Conservation (phyloP, 2,113 vertebrate genomes). For the Gnathonemus longibarbis region DNA sequence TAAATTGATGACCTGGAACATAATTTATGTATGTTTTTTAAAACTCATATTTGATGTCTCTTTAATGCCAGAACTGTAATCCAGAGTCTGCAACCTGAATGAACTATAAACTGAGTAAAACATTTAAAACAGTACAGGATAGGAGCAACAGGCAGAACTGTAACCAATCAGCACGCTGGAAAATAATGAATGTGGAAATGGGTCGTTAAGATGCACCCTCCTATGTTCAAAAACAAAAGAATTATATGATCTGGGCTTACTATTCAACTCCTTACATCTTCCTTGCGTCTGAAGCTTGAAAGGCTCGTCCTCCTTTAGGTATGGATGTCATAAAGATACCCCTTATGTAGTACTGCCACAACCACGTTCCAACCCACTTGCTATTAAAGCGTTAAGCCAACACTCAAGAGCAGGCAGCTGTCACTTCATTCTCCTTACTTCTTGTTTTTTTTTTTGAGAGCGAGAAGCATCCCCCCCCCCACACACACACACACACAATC, state of each 20-base stretch:
- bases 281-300: not conserved
- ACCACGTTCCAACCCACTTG: not conserved
- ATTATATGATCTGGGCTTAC: not conserved
- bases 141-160: not conserved
- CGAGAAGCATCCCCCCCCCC: not conserved
- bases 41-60: not conserved
- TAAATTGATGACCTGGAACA: not conserved
- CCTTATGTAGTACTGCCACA: not conserved
- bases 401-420: slow-evolving; percentile 1
- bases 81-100: not conserved
- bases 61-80: not conserved
- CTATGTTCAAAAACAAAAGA: not conserved
- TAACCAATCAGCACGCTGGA: not conserved
- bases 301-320: not conserved
- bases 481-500: not conserved
- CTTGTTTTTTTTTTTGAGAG: not conserved
- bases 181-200: not conserved
- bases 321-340: not conserved
- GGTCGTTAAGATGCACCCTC: not conserved
- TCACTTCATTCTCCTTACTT: not conserved
- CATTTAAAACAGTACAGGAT: not conserved
- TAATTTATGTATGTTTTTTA: not conserved
- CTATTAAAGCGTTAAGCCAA: not conserved
- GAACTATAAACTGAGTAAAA: not conserved
- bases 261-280: not conserved